Evolutionary conservation across 2,888 invertebrate species (phyloP), one percentile per base, ranked within the genome.

Genomic region (Ophioninae sp.): DNA sequence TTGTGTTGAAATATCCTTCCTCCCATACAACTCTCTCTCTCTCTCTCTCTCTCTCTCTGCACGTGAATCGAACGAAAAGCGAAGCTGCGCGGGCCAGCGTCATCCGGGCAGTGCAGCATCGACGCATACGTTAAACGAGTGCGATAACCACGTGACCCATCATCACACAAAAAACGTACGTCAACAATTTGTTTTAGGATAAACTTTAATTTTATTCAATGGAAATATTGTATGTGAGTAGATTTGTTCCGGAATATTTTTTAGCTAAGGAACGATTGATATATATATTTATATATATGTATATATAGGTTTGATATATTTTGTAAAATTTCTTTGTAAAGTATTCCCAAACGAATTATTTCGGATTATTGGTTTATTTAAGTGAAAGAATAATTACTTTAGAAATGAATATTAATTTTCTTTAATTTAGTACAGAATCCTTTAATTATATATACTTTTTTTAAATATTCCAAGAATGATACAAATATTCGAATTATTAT

Each of bases 1-100:
- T 85, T 86, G 86, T 84, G 63, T 73, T 64, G 41, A 67, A 73
- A 30, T 67, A 51, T 79, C 71, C 22, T 78, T 67, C 73, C 79
- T 79, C 67, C 37, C 10, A 23, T 39, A 41, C 67, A n/a, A 58
- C 67, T 23, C 56, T 75, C 44, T 22, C 39, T 13, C 41, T 41
- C 58, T 58, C 67, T 22, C 51, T 74, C 39, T 20, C 51, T 13
- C 37, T 51, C 64, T 64, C 64, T 71, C 69, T 71, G 22, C 20
- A 58, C 56, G 73, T 30, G 63, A 81, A 71, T 65, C 59, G 44
- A 83, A 74, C 82, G 71, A 69, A 67, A 64, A 74, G 56, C 63
- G 74, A 77, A 23, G 67, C 23, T 41, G 58, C 73, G 73, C 23
- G 61, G 39, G 61, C 41, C 63, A 64, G 37, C 37, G 22, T 74